These are phyloP conservation scores for Cephalopterus ornatus DNA, from an alignment of 2,113 vertebrate genomes.

Conservation along the genomic window DNA sequence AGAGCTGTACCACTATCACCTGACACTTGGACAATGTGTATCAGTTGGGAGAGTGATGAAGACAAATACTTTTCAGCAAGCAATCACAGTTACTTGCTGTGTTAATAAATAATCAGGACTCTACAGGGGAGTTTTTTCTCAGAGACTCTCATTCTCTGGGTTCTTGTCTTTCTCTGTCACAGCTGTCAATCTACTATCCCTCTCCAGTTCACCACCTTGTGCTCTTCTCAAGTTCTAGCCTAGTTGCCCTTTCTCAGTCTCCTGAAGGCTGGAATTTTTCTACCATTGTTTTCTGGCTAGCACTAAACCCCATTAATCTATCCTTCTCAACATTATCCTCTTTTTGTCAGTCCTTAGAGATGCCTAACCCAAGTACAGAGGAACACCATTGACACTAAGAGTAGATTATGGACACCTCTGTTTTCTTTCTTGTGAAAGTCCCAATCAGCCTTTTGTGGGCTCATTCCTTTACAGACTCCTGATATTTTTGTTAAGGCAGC, in stretches of 20 bases:
- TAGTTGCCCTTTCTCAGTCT: background rate
- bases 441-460: background rate
- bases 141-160: background rate
- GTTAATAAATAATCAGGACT: background rate
- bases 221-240: background rate
- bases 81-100: background rate
- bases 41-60: background rate
- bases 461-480: background rate
- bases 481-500: background rate
- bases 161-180: background rate
- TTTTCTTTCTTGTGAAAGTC: background rate
- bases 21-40: background rate
- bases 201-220: background rate
- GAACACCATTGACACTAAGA: background rate
- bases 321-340: background rate
- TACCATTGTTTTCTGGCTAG: background rate
- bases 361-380: background rate
- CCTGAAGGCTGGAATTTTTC: background rate
- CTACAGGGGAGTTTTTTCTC: background rate
- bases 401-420: background rate
- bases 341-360: background rate
- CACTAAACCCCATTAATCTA: background rate
- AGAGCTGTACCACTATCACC: rapidly evolving
- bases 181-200: background rate
- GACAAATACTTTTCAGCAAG: background rate